Evolutionary conservation across 2,113 vertebrate genomes (phyloP), one percentile per base, ranked within the genome.

Genomic region (Phrynosoma platyrhinos): DNA sequence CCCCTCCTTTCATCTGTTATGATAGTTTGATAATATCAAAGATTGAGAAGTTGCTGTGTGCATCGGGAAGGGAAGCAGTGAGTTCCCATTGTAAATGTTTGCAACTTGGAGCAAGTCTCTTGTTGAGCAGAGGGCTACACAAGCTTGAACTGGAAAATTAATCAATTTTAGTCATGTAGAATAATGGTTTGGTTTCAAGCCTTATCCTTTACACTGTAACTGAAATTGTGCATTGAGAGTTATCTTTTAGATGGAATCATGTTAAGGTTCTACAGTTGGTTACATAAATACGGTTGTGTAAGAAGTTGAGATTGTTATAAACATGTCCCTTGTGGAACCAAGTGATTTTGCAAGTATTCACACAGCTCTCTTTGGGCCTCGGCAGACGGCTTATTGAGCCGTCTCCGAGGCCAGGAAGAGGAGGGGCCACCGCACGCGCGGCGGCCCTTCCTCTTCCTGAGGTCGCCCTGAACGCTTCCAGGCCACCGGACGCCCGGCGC

Each of bases 1-100:
- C 53, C 55, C 42, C 25, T 62, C 83, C 75, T 13, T 82, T 78
- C 75, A 4, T 12, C 1, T 68, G 55, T 88, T 55, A 64, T 66
- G 74, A 68, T 4, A 0, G 27, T 74, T 71, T 52, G 66, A n/a
- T 75, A 75, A 62, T 52, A 27, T 74, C 83, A 84, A 75, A 52
- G 66, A 83, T 83, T 83, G 66, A 68, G 42, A 82, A 66, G 80
- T 82, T 42, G 42, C 58, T 16, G 72, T n/a, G 27, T 52, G 78
- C 14, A 12, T 21, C 5, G 82, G 68, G 42, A 32, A 16, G 18
- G 25, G 47, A 21, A 42, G n/a, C 7, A 16, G 13, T 10, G 10
- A 14, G 1, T 71, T 55, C 36, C 52, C 47, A 36, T 25, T 58
- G 58, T 62, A 40, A n/a, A 72, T 69, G 78, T 2, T 12, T 71